phyloP scores from a whole-genome alignment of 2,797 vertebrate genomes.

The Rousettus madagascariensis region DNA sequence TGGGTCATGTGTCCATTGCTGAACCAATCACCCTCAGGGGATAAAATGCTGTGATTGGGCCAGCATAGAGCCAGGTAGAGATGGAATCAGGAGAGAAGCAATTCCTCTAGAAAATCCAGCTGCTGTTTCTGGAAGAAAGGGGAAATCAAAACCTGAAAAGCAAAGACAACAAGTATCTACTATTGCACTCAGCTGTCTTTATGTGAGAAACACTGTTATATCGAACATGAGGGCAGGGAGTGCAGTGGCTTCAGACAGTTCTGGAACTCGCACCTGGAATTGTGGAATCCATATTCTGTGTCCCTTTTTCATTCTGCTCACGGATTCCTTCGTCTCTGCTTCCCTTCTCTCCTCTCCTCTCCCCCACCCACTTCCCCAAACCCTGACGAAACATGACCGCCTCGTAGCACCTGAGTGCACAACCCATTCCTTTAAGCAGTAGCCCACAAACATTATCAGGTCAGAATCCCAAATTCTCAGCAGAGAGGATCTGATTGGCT shows the following conservation, averaged over 20 bases:
- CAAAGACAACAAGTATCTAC: neutral
- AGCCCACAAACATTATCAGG: neutral
- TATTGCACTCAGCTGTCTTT: neutral
- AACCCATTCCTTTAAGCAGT: neutral
- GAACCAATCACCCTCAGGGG: neutral
- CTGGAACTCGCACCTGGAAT: neutral
- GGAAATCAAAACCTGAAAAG: neutral
- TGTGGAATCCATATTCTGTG: neutral
- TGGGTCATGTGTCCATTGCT: neutral
- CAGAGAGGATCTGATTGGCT: neutral
- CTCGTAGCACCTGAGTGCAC: neutral
- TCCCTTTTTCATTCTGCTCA: neutral
- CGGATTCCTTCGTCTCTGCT: neutral
- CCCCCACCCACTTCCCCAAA: neutral
- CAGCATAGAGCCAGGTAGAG: neutral
- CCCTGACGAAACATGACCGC: neutral
- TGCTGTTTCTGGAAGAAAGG: neutral
- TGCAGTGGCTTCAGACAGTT: neutral
- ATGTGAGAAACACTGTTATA: neutral
- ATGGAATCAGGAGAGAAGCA: neutral
- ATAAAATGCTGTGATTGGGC: neutral
- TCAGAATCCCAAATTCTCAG: neutral
- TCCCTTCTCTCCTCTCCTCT: neutral
- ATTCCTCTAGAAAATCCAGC: neutral
- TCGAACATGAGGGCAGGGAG: neutral